A percentile compares a stretch with the other conserved stretches of the same genome.
phyloP scores from a whole-genome alignment of 2,797 vertebrate species.

The Silurus lanzhouensis region DNA sequence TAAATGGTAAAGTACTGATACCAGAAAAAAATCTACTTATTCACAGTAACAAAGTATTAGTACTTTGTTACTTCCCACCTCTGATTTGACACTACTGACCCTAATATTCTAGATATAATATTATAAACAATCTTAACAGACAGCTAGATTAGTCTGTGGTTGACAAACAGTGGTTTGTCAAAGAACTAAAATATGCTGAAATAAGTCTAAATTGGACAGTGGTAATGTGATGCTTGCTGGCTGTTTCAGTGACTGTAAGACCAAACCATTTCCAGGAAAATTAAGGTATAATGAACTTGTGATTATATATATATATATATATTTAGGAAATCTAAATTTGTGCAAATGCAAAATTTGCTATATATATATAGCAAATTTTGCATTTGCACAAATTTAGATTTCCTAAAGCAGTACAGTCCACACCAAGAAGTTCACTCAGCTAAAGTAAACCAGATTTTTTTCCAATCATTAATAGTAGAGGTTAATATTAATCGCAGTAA shows the following conservation, averaged over 20 bases:
- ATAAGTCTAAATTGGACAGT: background rate
- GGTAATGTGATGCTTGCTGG: background rate
- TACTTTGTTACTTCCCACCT: no score
- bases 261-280: background rate
- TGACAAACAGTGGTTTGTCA: background rate
- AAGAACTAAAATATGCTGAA: background rate
- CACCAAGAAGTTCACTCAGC: background rate
- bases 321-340: no score
- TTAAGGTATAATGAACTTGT: background rate
- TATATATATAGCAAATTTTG: background rate
- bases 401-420: background rate
- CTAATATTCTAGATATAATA: background rate
- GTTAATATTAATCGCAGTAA: background rate
- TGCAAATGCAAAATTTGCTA: no score
- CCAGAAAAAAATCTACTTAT: no score
- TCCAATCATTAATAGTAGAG: no score
- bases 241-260: background rate
- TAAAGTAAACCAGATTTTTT: background rate
- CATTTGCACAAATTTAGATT: background rate
- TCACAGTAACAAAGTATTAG: no score
- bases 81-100: background rate
- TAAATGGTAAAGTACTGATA: no score
- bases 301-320: background rate
- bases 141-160: background rate
- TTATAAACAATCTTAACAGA: background rate